Base-by-base conservation (phyloP, 2,797 vertebrate species). In the Micromesistius poutassou region DNA sequence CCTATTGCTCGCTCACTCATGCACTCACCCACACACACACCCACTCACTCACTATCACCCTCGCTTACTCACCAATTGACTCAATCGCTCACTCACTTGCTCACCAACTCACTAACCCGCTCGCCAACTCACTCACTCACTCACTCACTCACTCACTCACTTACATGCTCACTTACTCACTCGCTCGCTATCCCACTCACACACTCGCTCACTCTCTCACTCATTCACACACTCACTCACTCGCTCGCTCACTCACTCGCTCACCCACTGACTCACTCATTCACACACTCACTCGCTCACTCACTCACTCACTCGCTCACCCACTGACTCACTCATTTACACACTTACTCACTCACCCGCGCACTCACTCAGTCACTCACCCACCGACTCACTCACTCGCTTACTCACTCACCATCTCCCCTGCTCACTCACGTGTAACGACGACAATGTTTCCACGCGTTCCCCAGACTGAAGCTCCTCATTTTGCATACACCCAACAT, bases 231-330 rank as follows among this genome's bases (percentile, higher is more conserved):
- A 9, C 36, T 7, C 6, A 36, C 36, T 36, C 6, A 9, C 40
- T 42, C 42, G 9, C 42, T 55, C 33, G 35, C 30, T 40, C 40
- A 42, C 33, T 68, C 36, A 70, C 38, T 77, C 38, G 36, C 38
- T 36, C 36, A 9, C 6, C 1, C 36, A 36, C 36, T 36, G 6
- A 0, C 40, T 42, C 42, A 16, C 70, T 55, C 46, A 55, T 19
- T 40, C 40, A 68, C 33, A 33, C 36, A 70, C 40, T 42, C 19
- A 74, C 71, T 81, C 73, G 75, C 33, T 74, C 2, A 16, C 42
- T 6, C 30, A 4, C 4, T 35, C 12, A 3, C 40, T 42, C 9
- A 13, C 40, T 42, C 12, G 0, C 9, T 42, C 40, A 2, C 40
- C 14, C 46, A 42, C 73, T 71, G 76, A 76, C 36, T 25, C 72